Evolutionary conservation across 2,113 vertebrate genomes (phyloP).

Genomic region (Columbina picui): DNA sequence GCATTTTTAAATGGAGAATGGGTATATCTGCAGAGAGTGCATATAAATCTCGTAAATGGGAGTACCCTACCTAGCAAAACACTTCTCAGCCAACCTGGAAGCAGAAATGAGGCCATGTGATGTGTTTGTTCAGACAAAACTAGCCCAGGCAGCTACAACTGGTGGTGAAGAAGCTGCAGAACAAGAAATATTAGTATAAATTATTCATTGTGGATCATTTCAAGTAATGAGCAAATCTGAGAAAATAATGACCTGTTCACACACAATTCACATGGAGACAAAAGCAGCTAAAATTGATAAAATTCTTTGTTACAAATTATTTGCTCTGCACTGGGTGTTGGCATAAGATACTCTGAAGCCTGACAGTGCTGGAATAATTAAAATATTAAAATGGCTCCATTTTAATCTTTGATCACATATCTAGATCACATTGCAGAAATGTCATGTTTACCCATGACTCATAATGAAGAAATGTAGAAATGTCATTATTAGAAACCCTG

Average conservation of each 20-base stretch:
- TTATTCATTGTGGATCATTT: slow-evolving; percentile 52
- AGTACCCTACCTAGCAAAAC: not conserved
- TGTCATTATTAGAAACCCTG: slow-evolving; percentile 61
- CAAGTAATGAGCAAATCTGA: slow-evolving; percentile 58
- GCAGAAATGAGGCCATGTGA: slow-evolving; percentile 6
- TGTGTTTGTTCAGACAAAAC: slow-evolving; percentile 44
- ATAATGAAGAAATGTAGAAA: slow-evolving; percentile 68
- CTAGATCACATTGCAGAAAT: slow-evolving; percentile 54
- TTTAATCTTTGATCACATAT: slow-evolving; percentile 55
- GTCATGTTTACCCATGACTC: slow-evolving; percentile 65
- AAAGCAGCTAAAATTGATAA: slow-evolving; percentile 60
- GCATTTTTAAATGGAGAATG: not conserved
- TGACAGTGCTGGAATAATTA: slow-evolving; percentile 45
- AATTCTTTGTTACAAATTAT: slow-evolving; percentile 70
- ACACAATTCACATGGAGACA: slow-evolving; percentile 11
- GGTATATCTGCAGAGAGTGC: not conserved
- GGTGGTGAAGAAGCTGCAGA: slow-evolving; percentile 37
- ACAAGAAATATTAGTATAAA: slow-evolving; percentile 58
- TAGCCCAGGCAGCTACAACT: slow-evolving; percentile 46
- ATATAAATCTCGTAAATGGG: not conserved
- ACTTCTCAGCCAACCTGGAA: slow-evolving; percentile 20
- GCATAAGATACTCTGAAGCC: slow-evolving; percentile 32
- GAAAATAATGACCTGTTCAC: slow-evolving; percentile 60
- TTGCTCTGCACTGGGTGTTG: slow-evolving; percentile 34
- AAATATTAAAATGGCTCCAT: slow-evolving; percentile 53